Base-by-base conservation (phyloP, 2,797 vertebrate genomes). In the Argentina silus region DNA sequence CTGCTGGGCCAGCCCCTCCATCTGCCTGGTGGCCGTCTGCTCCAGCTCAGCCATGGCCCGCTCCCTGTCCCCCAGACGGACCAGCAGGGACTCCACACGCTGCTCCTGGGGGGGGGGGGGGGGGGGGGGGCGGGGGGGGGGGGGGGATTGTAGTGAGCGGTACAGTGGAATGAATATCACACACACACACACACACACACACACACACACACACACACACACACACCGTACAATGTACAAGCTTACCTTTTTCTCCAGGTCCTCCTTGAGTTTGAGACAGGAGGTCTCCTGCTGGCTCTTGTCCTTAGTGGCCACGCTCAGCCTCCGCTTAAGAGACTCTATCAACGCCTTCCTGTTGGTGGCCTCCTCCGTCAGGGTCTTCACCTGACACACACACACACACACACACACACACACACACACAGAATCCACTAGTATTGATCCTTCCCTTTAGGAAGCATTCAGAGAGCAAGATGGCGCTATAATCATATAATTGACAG, bases 301-400 rank as follows among this genome's bases (percentile, higher is more conserved):
- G 82, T 96, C 95, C 78, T 94, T 91, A 43, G 91, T 88, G 66
- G 93, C 91, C 59, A 95, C 91, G 72, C 78, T 92, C 81, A 98
- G 90, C 85, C 95, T 95, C 85, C 95, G 94, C 86, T 96, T 98
- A 69, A 97, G 85, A 63, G 95, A 96, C 56, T 96, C 95, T 72
- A 95, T 85, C 11, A 94, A 91, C 64, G 91, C 73, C 78, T 96
- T 98, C 88, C 95, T 95, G 81, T 95, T 96, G 5, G 87, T 88
- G 83, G 95, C 95, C 67, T 97, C 96, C 77, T 97, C 96, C 62
- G 93, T 88, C 82, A 95, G 89, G 75, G 90, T 78, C 80, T 94
- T 97, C 53, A 95, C 89, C 96, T 99, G 80, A 64, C 27, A 36
- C 27, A 60, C 21, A 60, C 19, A 44, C 47, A 53, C 27, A 36